Evolutionary conservation across 1,140 invertebrate genomes (phyloP).

Genomic region (Pygmarrhopalites habei): DNA sequence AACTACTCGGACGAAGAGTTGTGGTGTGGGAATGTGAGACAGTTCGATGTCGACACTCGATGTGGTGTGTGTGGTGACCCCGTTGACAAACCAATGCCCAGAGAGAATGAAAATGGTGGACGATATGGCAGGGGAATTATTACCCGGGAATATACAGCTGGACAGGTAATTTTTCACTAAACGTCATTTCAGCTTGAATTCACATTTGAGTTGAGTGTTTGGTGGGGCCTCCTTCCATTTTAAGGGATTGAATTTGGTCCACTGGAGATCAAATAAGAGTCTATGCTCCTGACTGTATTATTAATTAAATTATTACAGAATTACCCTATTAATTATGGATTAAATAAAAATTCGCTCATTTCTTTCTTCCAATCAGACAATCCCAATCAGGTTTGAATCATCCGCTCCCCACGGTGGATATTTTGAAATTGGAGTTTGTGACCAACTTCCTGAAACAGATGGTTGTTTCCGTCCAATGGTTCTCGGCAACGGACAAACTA

Average conservation of each 20-base stretch:
- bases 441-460: constrained; percentile 26
- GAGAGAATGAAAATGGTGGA: constrained; percentile 52
- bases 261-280: no score
- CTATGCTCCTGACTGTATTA: no score
- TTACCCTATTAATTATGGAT: no score
- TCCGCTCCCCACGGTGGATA: constrained; percentile 23
- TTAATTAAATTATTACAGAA: no score
- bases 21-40: no score
- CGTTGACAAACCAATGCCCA: constrained; percentile 42
- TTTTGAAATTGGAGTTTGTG: constrained; percentile 18
- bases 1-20: no score
- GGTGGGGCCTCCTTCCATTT: no score
- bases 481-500: constrained; percentile 19
- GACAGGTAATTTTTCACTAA: constrained; percentile 40
- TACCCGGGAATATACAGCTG: constrained; percentile 42
- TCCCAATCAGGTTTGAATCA: constrained; percentile 18
- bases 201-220: no score
- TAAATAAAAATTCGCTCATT: no score
- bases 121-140: constrained; percentile 48
- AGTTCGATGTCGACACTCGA: constrained; percentile 41
- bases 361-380: no score
- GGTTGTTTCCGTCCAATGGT: constrained; percentile 12
- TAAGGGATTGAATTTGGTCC: no score
- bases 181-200: no score
- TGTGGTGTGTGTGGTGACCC: constrained; percentile 48